Conservation (phyloP, 1,140 invertebrate genomes). For the Bombus confusus region DNA sequence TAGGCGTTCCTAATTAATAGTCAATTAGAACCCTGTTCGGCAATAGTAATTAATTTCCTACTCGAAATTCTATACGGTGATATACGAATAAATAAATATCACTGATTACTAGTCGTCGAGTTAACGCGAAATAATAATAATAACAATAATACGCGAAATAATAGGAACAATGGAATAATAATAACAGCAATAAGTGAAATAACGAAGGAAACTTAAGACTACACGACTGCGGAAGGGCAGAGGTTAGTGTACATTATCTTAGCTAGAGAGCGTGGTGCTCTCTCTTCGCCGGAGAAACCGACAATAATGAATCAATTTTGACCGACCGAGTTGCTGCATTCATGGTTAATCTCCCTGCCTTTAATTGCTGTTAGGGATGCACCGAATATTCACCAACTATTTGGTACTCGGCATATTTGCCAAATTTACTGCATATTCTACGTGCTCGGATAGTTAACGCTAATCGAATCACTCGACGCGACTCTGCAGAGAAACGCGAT, state of each 20-base stretch:
- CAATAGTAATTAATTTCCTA: conserved; percentile 22
- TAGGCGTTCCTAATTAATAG: conserved; percentile 25
- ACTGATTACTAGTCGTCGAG: background rate
- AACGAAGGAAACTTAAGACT: conserved; percentile 43
- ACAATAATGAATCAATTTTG: conserved; percentile 66
- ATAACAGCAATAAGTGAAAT: conserved; percentile 16
- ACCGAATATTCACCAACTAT: conserved; percentile 67
- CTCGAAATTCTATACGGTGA: background rate
- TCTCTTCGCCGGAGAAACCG: conserved; percentile 43
- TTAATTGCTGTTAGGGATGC: conserved; percentile 68
- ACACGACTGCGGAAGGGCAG: conserved; percentile 9
- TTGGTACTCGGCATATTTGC: conserved; percentile 64
- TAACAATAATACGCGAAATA: background rate
- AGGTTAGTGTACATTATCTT: conserved; percentile 51
- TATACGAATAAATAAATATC: background rate
- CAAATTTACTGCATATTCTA: conserved; percentile 64
- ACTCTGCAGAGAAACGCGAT: background rate
- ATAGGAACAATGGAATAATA: background rate
- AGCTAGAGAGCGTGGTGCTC: background rate
- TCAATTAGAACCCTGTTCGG: conserved; percentile 17
- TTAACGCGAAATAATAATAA: background rate
- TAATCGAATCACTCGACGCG: conserved; percentile 48
- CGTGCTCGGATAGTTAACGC: conserved; percentile 53
- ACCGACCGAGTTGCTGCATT: conserved; percentile 63
- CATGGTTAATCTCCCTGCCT: conserved; percentile 63